A percentile compares a stretch with the other conserved stretches of the same genome.
Evolutionary conservation across 2,797 vertebrate genomes (phyloP).

Genomic region (Coregonus sp.): DNA sequence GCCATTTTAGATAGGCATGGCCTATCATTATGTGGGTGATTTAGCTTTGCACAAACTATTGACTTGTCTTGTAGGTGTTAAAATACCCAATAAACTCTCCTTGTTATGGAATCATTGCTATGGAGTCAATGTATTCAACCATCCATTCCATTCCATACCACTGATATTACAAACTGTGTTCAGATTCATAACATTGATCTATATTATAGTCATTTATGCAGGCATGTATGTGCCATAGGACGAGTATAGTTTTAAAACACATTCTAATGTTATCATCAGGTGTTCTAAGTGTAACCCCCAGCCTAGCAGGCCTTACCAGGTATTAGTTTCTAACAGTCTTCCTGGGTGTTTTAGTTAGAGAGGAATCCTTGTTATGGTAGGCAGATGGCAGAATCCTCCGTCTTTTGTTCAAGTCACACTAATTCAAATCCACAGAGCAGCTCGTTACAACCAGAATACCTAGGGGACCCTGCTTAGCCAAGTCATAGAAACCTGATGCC

Average conservation of each 20-base stretch:
- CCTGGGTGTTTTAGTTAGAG: conserved; percentile 89
- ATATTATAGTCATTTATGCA: neutral
- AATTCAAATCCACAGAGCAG: conserved; percentile 91
- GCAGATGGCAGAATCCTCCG: conserved; percentile 87
- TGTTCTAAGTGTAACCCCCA: neutral
- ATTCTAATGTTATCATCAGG: conserved; percentile 42
- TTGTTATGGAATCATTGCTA: neutral
- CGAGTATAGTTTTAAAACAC: conserved; percentile 7
- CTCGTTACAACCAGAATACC: conserved; percentile 79
- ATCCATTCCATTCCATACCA: neutral
- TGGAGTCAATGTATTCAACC: neutral
- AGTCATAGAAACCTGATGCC: conserved; percentile 80
- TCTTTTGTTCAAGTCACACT: conserved; percentile 88
- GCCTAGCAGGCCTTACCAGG: conserved; percentile 69
- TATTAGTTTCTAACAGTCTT: conserved; percentile 82
- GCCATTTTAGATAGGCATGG: conserved; percentile 16
- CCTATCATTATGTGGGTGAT: conserved; percentile 26
- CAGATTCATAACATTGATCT: neutral
- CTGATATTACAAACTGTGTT: neutral
- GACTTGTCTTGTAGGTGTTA: neutral
- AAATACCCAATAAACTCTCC: neutral
- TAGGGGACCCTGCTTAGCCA: conserved; percentile 77
- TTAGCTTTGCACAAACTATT: conserved; percentile 8
- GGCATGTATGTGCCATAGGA: neutral
- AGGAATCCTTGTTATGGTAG: conserved; percentile 82